A percentile compares a stretch with the other conserved stretches of the same genome.
These are phyloP conservation scores for Taphrorychus bicolor DNA, from an alignment of 2,888 invertebrate species.

Conservation along the genomic window DNA sequence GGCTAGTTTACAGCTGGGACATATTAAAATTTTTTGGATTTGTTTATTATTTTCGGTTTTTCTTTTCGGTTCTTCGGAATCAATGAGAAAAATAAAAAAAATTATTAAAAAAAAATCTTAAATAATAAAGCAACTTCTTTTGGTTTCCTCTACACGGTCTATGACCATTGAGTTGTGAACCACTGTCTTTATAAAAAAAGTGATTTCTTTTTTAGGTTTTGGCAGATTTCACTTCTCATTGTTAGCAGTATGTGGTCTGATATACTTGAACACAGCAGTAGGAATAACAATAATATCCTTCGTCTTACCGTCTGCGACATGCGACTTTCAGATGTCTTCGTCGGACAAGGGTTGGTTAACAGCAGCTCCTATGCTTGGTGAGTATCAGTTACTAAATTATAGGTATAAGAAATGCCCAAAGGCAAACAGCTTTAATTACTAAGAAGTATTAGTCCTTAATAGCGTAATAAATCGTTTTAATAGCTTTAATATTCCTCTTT, in stretches of 20 bases:
- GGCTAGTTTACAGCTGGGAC: too few species aligned
- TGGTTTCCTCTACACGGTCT: too few species aligned
- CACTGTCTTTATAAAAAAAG: not conserved
- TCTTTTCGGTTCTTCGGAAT: too few species aligned
- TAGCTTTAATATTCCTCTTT: not conserved
- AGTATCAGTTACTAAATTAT: too few species aligned
- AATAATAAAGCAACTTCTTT: too few species aligned
- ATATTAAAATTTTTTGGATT: too few species aligned
- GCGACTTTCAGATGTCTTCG: constrained; percentile 82
- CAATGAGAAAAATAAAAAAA: too few species aligned
- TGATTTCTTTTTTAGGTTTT: constrained; percentile 74
- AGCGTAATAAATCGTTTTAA: too few species aligned
- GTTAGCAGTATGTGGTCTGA: constrained; percentile 77
- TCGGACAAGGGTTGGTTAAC: constrained; percentile 80
- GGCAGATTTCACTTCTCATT: constrained; percentile 83
- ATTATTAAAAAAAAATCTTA: too few species aligned
- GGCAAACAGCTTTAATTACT: not conserved
- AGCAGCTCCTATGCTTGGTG: constrained; percentile 79
- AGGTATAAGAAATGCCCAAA: not conserved
- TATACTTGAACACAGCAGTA: constrained; percentile 83
- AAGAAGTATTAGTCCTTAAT: too few species aligned
- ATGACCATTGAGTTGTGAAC: not conserved
- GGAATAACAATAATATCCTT: constrained; percentile 83
- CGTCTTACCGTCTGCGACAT: constrained; percentile 82
- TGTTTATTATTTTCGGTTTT: too few species aligned